Evolutionary conservation across 2,888 invertebrate genomes (phyloP), one percentile per base, ranked within the genome.

Genomic region (Trichogramma evanescens): DNA sequence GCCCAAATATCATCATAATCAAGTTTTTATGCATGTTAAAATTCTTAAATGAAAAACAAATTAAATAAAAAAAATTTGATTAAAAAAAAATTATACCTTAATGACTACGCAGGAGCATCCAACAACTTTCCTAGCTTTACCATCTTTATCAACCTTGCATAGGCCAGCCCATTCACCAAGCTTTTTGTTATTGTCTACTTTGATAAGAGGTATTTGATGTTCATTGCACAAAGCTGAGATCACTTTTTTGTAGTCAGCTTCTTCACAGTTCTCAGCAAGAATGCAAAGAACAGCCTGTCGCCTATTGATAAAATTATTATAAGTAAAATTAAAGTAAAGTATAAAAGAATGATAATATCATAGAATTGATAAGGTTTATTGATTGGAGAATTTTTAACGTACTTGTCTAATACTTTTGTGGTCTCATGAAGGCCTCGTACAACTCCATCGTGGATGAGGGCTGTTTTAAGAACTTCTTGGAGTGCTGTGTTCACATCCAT

Each of bases 121-220:
- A 70, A 97, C 96, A 67, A 98, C 94, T 83, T 99, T 99, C 71
- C 99, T 87, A 65, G 99, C 95, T 79, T 98, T 98, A 74, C 99
- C 99, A 71, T 97, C 95, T 77, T 93, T 95, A 83, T 99, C 99
- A 75, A 98, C 95, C 83, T 99, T 99, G 83, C 99, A 99, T 63
- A 99, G 87, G 68, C 99, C 99, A 53, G 96, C 93, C 97, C 98
- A 98, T 84, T 99, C 99, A 52, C 99, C 99, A 59, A 99, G 86
- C 78, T 96, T 96, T 82, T 98, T 98, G 83, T 97, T 98, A 81
- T 96, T 95, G 79, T 98, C 97, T 54, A 99, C 96, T 83, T 93
- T 93, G 68, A 99, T 89, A 65, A 99, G 84, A 63, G 97, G 95
- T 77, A 99, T 99, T 78, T 93, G 91, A 81, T 99, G 99, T 81